Percentiles rank a stretch among this genome's conserved stretches.
phyloP scores from a whole-genome alignment of 2,797 vertebrate species.

The Squalus acanthias region DNA sequence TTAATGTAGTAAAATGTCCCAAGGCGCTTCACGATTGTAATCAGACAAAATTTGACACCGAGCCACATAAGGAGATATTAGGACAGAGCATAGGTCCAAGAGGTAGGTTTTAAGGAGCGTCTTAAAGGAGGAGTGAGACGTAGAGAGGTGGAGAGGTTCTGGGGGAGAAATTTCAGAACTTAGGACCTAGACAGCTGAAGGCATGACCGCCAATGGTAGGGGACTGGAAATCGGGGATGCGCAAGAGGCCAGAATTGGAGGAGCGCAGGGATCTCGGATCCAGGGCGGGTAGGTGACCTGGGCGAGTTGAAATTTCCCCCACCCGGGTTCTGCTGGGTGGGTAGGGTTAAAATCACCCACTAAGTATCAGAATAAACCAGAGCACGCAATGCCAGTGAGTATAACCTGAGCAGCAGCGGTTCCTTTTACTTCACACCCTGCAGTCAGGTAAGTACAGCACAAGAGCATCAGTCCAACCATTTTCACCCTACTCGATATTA shows the following conservation, averaged over 20 bases:
- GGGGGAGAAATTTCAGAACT: too few relatives aligned
- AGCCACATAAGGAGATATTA: too few relatives aligned
- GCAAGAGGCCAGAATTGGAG: not conserved
- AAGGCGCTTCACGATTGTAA: not conserved
- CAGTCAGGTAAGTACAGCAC: not conserved
- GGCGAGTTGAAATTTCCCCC: too few relatives aligned
- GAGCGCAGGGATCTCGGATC: too few relatives aligned
- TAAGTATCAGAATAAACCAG: not conserved
- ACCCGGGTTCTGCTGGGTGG: not conserved
- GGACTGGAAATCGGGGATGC: not conserved
- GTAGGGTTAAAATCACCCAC: not conserved
- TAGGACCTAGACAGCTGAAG: too few relatives aligned
- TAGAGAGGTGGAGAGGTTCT: too few relatives aligned
- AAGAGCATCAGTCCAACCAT: not conserved
- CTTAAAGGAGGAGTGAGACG: too few relatives aligned
- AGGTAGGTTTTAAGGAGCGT: too few relatives aligned
- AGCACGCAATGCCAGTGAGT: too few relatives aligned
- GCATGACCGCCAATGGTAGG: not conserved
- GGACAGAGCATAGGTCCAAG: too few relatives aligned
- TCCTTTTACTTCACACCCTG: not conserved
- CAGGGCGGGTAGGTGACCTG: too few relatives aligned
- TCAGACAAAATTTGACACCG: not conserved
- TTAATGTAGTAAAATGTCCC: not conserved
- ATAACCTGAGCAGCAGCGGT: not conserved
- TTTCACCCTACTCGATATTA: not conserved